Base-by-base conservation (phyloP, 2,888 invertebrate species). In the Elmis aenea region DNA sequence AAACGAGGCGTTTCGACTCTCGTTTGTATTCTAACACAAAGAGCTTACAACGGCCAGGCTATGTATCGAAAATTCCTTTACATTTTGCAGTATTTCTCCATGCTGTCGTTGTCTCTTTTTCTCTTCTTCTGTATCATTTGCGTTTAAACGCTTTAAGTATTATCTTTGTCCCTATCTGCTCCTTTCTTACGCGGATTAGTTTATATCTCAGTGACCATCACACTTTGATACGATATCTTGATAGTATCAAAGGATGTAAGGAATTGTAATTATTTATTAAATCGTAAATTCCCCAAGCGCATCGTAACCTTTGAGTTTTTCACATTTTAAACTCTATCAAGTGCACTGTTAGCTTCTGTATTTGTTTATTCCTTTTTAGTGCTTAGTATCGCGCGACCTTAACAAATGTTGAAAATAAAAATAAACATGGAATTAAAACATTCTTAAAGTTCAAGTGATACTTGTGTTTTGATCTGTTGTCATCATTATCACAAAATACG, bases 401-500 rank as follows among this genome's bases (percentile, higher is more conserved):
- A n/a, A n/a, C n/a, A n/a, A n/a, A n/a, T n/a, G n/a, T n/a, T n/a
- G n/a, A n/a, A n/a, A n/a, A n/a, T n/a, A n/a, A n/a, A n/a, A n/a
- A n/a, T n/a, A n/a, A n/a, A 14, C 10, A 11, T 25, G 11, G 18
- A 28, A 32, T 32, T 32, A 27, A 32, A 33, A n/a, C 14, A 15
- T 33, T 13, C 18, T 33, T 35, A 31, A 13, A 27, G 38, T 38
- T 35, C 8, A 29, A 25, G 32, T 20, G 24, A 28, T 28, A 42
- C 34, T n/a, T n/a, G n/a, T 54, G 50, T 54, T 54, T 45, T 52
- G 54, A 55, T 46, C 38, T 36, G 34, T 30, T 48, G 55, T 52
- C 55, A 51, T 42, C 52, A 33, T 47, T 41, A 39, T 10, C 36
- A 44, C 42, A 50, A 52, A 52, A 49, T 42, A 51, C 49, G 51